Evolutionary conservation across 2,113 vertebrate species (phyloP).

Genomic region (Leptobrachium ailaonicum): DNA sequence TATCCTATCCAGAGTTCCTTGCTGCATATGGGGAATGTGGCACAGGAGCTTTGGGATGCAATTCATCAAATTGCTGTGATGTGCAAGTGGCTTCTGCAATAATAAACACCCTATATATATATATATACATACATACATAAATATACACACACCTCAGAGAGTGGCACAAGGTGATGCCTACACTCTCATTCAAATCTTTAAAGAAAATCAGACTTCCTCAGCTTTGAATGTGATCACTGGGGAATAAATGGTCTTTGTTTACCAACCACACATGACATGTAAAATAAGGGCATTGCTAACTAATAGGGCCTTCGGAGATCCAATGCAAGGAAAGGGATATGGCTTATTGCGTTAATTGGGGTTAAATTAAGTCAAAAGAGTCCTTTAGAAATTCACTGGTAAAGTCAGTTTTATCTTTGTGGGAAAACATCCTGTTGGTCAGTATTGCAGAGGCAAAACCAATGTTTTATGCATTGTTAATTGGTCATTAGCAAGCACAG

Average conservation of each 20-base stretch:
- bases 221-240: not conserved
- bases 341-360: slow-evolving; percentile 39
- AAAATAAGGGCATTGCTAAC: slow-evolving; percentile 7
- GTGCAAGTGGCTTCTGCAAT: no score
- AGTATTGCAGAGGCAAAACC: not conserved
- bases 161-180: not conserved
- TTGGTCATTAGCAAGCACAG: no score
- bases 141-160: not conserved
- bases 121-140: no score
- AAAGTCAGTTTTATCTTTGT: slow-evolving; percentile 18
- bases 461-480: no score
- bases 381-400: slow-evolving; percentile 15
- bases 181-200: not conserved
- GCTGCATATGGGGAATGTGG: no score
- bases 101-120: no score
- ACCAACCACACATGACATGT: slow-evolving; percentile 15
- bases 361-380: slow-evolving; percentile 33
- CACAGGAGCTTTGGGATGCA: no score
- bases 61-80: no score
- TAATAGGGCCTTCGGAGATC: slow-evolving; percentile 1
- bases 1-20: no score
- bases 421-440: slow-evolving; percentile 27
- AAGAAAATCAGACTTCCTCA: not conserved
- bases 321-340: slow-evolving; percentile 3
- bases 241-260: slow-evolving; percentile 3